These are phyloP conservation scores for Hydrolagus affinis DNA, from an alignment of 2,113 vertebrate species.

Conservation along the genomic window DNA sequence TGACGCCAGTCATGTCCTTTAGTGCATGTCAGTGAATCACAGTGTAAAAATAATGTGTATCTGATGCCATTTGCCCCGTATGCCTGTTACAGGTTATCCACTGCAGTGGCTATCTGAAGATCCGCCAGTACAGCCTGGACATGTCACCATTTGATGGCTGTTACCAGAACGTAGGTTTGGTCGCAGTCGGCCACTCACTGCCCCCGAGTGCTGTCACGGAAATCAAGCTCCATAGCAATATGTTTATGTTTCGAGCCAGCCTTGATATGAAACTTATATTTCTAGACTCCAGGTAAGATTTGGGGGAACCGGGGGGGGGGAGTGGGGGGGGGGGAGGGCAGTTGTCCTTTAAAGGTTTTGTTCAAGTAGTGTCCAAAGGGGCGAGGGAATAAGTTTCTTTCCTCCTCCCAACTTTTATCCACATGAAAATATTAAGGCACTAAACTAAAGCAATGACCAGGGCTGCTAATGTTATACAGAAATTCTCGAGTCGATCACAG, in stretches of 20 bases:
- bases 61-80: too few species aligned
- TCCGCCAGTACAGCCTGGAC: slow-evolving; percentile 91
- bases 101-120: slow-evolving; percentile 94
- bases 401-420: neutral
- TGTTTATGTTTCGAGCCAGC: slow-evolving; percentile 97
- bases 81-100: slow-evolving; percentile 75
- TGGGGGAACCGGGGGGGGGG: too few species aligned
- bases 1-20: neutral
- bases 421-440: neutral
- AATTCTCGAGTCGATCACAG: neutral
- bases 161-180: slow-evolving; percentile 96
- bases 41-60: neutral
- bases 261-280: slow-evolving; percentile 98
- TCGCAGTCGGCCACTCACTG: slow-evolving; percentile 89
- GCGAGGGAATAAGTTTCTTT: neutral
- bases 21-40: neutral
- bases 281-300: slow-evolving; percentile 81
- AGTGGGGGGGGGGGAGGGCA: too few species aligned
- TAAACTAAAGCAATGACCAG: neutral
- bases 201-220: slow-evolving; percentile 91
- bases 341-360: neutral
- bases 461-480: neutral
- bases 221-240: slow-evolving; percentile 95
- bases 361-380: neutral
- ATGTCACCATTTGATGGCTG: slow-evolving; percentile 96